Evolutionary conservation across 2,113 vertebrate species (phyloP).

Genomic region (Tragulus kanchil): DNA sequence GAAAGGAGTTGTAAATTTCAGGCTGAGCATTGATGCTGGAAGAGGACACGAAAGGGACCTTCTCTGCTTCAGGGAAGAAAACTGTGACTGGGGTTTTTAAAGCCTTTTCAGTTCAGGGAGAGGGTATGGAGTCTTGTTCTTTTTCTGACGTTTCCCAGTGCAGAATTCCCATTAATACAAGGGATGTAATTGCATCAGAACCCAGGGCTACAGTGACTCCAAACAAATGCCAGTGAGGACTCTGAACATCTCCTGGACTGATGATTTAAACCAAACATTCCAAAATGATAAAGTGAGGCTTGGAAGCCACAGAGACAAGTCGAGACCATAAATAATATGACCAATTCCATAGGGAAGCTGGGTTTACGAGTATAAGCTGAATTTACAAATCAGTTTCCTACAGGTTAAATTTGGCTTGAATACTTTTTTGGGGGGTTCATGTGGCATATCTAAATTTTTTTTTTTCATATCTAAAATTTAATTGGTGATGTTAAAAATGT

Average conservation of each 20-base stretch:
- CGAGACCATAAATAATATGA: neutral
- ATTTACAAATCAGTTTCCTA: neutral
- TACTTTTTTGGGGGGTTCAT: neutral
- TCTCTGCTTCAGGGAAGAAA: conserved; percentile 49
- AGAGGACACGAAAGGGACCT: conserved; percentile 31
- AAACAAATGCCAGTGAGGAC: conserved; percentile 3
- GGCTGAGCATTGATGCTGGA: neutral
- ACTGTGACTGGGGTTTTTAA: neutral
- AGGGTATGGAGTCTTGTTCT: neutral
- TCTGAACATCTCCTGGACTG: neutral
- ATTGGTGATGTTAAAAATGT: neutral
- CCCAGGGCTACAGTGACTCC: neutral
- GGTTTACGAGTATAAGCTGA: neutral
- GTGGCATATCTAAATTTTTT: neutral
- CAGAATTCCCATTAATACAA: neutral
- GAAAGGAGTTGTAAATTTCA: conserved; percentile 8
- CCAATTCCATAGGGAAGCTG: neutral
- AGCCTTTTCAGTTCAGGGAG: conserved; percentile 6
- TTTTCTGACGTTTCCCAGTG: neutral
- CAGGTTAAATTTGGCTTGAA: conserved; percentile 22
- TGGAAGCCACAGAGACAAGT: neutral
- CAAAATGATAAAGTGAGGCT: neutral
- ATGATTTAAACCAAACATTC: neutral
- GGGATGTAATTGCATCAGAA: neutral
- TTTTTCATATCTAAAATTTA: neutral